Conservation (phyloP, 2,113 vertebrate species). For the Andinoacara biseriatus region DNA sequence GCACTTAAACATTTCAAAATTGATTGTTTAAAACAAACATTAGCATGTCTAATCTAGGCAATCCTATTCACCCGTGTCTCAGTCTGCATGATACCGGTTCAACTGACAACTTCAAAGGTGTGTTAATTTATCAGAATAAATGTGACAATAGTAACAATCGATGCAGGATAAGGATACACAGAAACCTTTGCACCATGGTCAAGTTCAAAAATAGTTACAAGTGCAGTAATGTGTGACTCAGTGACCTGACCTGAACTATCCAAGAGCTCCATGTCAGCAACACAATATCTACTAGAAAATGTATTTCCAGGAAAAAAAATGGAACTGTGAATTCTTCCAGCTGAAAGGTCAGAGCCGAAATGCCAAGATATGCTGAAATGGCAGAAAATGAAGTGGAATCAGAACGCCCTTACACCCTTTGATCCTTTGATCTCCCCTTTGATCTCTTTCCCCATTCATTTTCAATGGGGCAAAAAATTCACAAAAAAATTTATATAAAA, state of each 20-base stretch:
- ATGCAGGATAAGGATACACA: background rate
- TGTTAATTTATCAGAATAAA: background rate
- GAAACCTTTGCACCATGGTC: slow-evolving; percentile 49
- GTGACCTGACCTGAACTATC: background rate
- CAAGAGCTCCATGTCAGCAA: background rate
- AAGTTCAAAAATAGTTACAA: background rate
- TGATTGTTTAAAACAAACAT: background rate
- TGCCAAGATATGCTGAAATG: too few relatives aligned
- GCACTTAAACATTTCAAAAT: background rate
- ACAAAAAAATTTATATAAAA: too few relatives aligned
- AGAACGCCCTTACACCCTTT: too few relatives aligned
- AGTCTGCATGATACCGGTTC: background rate
- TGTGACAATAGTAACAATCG: background rate
- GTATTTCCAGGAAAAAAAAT: too few relatives aligned
- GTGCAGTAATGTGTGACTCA: background rate
- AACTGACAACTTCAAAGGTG: background rate
- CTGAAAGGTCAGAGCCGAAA: too few relatives aligned
- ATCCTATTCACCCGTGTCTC: background rate
- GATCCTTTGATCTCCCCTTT: too few relatives aligned
- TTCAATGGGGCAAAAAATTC: too few relatives aligned
- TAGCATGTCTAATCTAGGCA: background rate
- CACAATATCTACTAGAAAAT: background rate
- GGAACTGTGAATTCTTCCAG: too few relatives aligned
- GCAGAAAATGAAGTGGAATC: too few relatives aligned
- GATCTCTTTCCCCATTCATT: too few relatives aligned